These are phyloP conservation scores for Gallirallus australis DNA, from an alignment of 2,797 vertebrate genomes.

Conservation along the genomic window DNA sequence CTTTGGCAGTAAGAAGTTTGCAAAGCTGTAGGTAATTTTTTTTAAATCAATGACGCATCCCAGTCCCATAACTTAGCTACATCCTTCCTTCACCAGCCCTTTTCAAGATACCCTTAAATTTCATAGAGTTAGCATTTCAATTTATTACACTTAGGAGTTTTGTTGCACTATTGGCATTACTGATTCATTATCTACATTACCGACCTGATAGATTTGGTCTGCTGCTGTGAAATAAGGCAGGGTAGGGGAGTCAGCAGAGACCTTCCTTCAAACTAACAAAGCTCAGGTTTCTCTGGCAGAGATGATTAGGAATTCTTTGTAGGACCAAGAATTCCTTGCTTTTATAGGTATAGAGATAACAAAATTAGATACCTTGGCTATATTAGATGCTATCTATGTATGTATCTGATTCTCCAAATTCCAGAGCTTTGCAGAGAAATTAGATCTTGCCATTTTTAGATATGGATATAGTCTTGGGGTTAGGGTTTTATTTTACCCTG, in stretches of 20 bases:
- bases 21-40: neutral
- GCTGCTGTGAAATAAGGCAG: neutral
- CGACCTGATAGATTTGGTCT: neutral
- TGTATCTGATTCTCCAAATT: neutral
- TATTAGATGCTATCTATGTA: neutral
- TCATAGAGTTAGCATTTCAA: neutral
- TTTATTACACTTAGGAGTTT: neutral
- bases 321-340: neutral
- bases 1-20: neutral
- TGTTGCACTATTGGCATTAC: neutral
- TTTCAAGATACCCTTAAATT: neutral
- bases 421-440: neutral
- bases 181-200: neutral
- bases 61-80: neutral
- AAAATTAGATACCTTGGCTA: neutral
- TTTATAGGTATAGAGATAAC: neutral
- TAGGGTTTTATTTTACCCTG: neutral
- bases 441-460: neutral
- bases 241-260: neutral
- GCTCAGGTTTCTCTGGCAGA: neutral
- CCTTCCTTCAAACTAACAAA: neutral
- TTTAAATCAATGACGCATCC: neutral
- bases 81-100: neutral
- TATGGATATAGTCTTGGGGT: neutral
- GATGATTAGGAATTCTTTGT: neutral